Conservation (phyloP, 2,113 vertebrate species). For the Mugil cephalus region DNA sequence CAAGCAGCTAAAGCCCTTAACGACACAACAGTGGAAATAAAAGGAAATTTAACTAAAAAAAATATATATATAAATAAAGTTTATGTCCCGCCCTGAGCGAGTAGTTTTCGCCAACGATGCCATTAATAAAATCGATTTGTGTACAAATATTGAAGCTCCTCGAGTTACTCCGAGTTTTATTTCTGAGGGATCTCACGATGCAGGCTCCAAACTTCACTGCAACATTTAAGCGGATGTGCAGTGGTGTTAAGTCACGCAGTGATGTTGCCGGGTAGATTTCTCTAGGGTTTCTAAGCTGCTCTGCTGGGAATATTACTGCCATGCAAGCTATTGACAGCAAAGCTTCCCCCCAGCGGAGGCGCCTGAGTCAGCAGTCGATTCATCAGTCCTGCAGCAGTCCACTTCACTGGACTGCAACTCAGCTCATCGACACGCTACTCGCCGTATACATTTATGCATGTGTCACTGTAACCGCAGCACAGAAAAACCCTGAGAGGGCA, state of each 20-base stretch:
- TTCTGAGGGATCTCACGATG: neutral
- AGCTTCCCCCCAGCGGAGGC: conserved; percentile 28
- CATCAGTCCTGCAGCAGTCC: conserved; percentile 47
- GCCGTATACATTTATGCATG: conserved; percentile 28
- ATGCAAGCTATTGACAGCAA: conserved; percentile 62
- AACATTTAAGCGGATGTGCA: conserved; percentile 12
- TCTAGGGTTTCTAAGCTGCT: conserved; percentile 32
- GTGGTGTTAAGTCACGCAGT: conserved; percentile 1
- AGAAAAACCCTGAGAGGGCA: no score
- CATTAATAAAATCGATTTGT: neutral
- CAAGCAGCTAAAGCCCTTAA: neutral
- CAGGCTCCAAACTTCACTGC: neutral
- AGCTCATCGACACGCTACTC: conserved; percentile 27
- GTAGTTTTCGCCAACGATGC: neutral
- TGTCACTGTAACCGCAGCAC: neutral
- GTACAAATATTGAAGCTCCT: neutral
- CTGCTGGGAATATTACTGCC: conserved; percentile 37
- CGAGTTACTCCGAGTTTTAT: neutral
- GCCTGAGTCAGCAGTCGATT: conserved; percentile 69
- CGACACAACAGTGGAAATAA: neutral
- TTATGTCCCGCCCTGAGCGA: no score
- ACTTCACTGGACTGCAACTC: conserved; percentile 22
- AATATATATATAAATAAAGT: no score
- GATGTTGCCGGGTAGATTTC: conserved; percentile 63
- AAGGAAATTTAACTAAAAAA: neutral